Percentiles rank a stretch among this genome's conserved stretches.
phyloP scores from a whole-genome alignment of 1,140 invertebrate genomes.

The Teleogryllus occipitalis region DNA sequence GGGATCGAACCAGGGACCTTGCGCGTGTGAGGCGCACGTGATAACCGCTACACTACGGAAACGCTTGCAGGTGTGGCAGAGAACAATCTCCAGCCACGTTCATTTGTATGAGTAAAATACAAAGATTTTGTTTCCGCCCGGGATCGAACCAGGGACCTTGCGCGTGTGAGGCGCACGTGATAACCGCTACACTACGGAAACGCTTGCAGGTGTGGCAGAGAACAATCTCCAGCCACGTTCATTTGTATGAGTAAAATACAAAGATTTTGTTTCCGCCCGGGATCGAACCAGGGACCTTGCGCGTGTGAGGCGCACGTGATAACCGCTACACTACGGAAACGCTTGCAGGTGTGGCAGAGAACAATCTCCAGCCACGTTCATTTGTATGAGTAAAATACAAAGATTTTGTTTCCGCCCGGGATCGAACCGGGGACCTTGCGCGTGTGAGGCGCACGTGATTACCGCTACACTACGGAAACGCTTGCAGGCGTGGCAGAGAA shows the following conservation, averaged over 20 bases:
- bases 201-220: no score
- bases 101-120: no score
- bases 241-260: no score
- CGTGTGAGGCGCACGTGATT: conserved; percentile 54
- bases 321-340: conserved; percentile 41
- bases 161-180: conserved; percentile 53
- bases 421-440: conserved; percentile 53
- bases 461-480: conserved; percentile 39
- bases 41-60: conserved; percentile 44
- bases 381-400: no score
- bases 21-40: conserved; percentile 53
- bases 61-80: no score
- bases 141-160: conserved; percentile 54
- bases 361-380: no score
- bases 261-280: conserved; percentile 49
- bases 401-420: conserved; percentile 52
- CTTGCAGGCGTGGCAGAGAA: no score
- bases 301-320: conserved; percentile 54
- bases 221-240: no score
- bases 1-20: conserved; percentile 54
- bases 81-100: no score
- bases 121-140: conserved; percentile 49
- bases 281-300: conserved; percentile 53
- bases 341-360: no score
- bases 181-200: conserved; percentile 43